A percentile compares a stretch with the other conserved stretches of the same genome.
Conservation (phyloP, 30 jellyfish, hydroid and myxozoan species). For the Chironex yamaguchii region DNA sequence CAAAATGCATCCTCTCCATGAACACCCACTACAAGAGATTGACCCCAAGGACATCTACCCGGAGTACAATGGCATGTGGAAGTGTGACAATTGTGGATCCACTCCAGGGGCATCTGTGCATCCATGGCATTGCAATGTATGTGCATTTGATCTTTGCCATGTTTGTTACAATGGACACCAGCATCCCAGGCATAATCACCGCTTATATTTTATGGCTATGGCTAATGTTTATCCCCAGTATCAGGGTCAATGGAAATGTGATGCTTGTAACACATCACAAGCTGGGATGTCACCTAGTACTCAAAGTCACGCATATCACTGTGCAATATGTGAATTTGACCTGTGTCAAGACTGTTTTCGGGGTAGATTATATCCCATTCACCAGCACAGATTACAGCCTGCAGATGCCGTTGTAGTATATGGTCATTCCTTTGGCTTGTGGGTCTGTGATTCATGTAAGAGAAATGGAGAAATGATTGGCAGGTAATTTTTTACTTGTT, state of each 20-base stretch:
- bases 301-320: constrained; percentile 79
- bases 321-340: constrained; percentile 85
- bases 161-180: constrained; percentile 17
- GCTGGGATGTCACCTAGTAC: constrained; percentile 33
- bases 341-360: constrained; percentile 84
- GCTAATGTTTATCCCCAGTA: constrained; percentile 44
- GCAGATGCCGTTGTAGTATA: constrained; percentile 83
- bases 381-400: constrained; percentile 77
- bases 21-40: constrained; percentile 74
- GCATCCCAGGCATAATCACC: constrained; percentile 57
- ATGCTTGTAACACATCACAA: constrained; percentile 36
- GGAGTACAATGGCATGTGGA: constrained; percentile 82
- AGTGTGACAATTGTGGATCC: constrained; percentile 79
- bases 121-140: constrained; percentile 65
- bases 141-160: constrained; percentile 72
- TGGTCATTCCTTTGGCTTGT: constrained; percentile 86
- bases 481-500: constrained; percentile 59
- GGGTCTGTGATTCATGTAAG: constrained; percentile 94
- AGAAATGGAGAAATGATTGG: constrained; percentile 82
- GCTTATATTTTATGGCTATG: constrained; percentile 42
- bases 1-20: constrained; percentile 65
- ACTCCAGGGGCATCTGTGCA: constrained; percentile 40
- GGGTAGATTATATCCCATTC: constrained; percentile 82
- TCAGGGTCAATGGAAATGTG: constrained; percentile 79
- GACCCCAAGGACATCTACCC: constrained; percentile 87